phyloP scores from a whole-genome alignment of 37 sponge, comb jelly and placozoan genomes.

The Haliclona indistincta region DNA sequence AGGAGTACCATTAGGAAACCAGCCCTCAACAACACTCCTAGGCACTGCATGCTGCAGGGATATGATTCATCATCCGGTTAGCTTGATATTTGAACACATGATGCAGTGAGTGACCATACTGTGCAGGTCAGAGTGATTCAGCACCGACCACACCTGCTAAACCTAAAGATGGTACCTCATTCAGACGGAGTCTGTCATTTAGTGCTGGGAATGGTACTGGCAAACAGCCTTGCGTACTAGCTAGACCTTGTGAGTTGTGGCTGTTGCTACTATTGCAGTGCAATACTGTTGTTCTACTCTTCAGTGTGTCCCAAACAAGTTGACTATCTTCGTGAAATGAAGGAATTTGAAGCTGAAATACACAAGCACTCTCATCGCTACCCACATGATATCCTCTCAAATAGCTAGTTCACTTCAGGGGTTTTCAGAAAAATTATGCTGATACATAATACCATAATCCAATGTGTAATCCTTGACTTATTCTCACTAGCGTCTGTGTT shows the following conservation, averaged over 20 bases:
- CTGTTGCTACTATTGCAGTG: neutral
- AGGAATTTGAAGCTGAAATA: slow-evolving; percentile 66
- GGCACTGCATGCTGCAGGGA: too few relatives aligned
- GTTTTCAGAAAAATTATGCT: too few relatives aligned
- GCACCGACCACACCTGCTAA: slow-evolving; percentile 28
- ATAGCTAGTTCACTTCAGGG: neutral
- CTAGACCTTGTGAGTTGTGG: slow-evolving; percentile 49
- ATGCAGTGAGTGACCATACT: neutral
- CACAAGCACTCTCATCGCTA: slow-evolving; percentile 48
- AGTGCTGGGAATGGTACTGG: slow-evolving; percentile 9
- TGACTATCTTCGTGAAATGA: slow-evolving; percentile 60
- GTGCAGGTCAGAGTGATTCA: neutral
- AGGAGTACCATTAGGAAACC: slow-evolving; percentile 26
- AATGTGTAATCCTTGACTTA: slow-evolving; percentile 38
- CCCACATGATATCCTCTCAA: slow-evolving; percentile 68
- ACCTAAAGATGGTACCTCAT: neutral
- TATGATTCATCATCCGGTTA: too few relatives aligned
- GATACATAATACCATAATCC: too few relatives aligned
- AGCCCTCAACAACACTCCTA: slow-evolving; percentile 27
- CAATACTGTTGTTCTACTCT: neutral
- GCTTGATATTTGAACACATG: neutral
- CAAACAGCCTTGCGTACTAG: slow-evolving; percentile 19
- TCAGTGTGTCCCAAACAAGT: slow-evolving; percentile 39
- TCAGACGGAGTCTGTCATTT: slow-evolving; percentile 57
- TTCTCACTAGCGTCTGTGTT: slow-evolving; percentile 50